These are phyloP conservation scores for Drosophila pseudotalamancana DNA, from an alignment of 2,888 invertebrate genomes.

Conservation along the genomic window DNA sequence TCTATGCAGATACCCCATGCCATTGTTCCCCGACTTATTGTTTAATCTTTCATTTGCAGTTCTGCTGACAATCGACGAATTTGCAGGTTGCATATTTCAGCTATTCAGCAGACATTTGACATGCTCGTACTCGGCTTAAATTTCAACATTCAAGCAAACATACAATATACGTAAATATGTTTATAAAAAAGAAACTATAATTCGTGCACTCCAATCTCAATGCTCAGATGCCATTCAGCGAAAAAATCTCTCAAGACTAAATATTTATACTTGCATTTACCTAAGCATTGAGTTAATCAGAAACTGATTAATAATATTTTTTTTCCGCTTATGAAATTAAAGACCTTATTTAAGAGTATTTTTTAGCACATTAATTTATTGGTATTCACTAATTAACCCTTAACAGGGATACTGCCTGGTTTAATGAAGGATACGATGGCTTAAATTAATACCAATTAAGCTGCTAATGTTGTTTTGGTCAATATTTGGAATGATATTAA, in stretches of 20 bases:
- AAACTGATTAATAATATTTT: no score
- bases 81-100: slow-evolving; percentile 43
- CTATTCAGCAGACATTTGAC: slow-evolving; percentile 37
- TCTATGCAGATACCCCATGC: slow-evolving; percentile 12
- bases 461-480: background rate
- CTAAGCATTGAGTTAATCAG: background rate
- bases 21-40: slow-evolving; percentile 52
- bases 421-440: background rate
- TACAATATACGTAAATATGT: background rate
- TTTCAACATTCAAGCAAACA: slow-evolving; percentile 44
- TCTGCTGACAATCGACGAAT: slow-evolving; percentile 34
- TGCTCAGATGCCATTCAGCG: background rate
- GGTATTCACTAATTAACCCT: no score
- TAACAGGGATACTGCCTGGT: background rate
- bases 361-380: no score
- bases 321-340: background rate
- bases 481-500: background rate
- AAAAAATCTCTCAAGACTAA: background rate
- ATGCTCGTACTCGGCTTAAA: slow-evolving; percentile 45
- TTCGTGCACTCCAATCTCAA: background rate
- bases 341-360: no score
- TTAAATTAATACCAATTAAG: no score
- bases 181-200: background rate
- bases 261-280: background rate
- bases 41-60: slow-evolving; percentile 70